Percentiles rank a stretch among this genome's conserved stretches.
Conservation (phyloP, 2,888 invertebrate species). For the Acanthacorydalis orientalis region DNA sequence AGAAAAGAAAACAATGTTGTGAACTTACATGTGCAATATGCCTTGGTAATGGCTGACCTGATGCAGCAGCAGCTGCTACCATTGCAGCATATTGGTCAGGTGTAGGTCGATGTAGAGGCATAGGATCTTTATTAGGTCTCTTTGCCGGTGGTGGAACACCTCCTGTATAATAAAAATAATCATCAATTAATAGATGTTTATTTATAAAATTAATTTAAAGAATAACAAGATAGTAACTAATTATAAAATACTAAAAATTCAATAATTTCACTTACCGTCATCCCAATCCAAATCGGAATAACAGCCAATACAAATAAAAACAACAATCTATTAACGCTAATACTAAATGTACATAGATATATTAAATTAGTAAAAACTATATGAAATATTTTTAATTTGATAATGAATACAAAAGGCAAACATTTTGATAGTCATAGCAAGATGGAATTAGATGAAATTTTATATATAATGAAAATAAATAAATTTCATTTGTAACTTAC, state of each 20-base stretch:
- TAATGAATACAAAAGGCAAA: not conserved
- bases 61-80: slow-evolving; percentile 47
- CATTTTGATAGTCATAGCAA: too few species aligned
- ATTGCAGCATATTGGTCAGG: slow-evolving; percentile 56
- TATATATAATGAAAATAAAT: not conserved
- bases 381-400: not conserved
- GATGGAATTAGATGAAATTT: too few species aligned
- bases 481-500: slow-evolving; percentile 36
- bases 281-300: slow-evolving; percentile 46
- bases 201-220: not conserved
- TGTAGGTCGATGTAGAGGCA: slow-evolving; percentile 50
- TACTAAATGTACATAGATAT: not conserved
- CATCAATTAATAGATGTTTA: not conserved
- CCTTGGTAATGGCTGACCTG: slow-evolving; percentile 49
- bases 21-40: slow-evolving; percentile 45
- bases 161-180: not conserved
- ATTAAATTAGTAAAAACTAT: not conserved
- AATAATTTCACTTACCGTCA: slow-evolving; percentile 32
- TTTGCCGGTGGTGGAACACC: slow-evolving; percentile 47
- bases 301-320: slow-evolving; percentile 34
- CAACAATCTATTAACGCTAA: not conserved
- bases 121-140: slow-evolving; percentile 62
- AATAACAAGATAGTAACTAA: not conserved
- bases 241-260: not conserved
- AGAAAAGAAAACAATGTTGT: not conserved